phyloP scores from a whole-genome alignment of 2,113 vertebrate species.

The Syngnathus scovelli region DNA sequence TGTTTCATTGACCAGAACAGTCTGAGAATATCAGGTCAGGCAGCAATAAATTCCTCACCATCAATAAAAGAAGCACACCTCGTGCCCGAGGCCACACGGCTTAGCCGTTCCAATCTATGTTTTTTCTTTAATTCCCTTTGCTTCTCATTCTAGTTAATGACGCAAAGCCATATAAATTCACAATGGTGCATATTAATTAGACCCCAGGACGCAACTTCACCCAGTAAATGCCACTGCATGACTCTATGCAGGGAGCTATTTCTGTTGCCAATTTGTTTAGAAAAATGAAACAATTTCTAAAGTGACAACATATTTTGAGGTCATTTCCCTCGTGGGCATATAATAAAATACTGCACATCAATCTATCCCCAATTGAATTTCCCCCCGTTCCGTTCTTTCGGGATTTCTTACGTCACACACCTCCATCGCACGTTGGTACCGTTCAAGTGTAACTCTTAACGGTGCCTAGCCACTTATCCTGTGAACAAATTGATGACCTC shows the following conservation, averaged over 20 bases:
- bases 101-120: slow-evolving; percentile 6
- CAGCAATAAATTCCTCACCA: slow-evolving; percentile 24
- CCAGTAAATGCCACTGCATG: neutral
- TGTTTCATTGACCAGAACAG: slow-evolving; percentile 32
- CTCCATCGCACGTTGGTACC: neutral
- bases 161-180: slow-evolving; percentile 63
- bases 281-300: neutral
- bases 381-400: neutral
- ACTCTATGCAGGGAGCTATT: neutral
- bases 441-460: neutral
- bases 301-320: neutral
- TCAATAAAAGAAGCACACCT: slow-evolving; percentile 24
- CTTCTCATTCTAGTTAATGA: slow-evolving; percentile 46
- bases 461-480: neutral
- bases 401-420: neutral
- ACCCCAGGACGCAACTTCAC: slow-evolving; percentile 50
- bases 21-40: slow-evolving; percentile 21
- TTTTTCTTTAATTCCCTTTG: slow-evolving; percentile 13
- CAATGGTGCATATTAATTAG: slow-evolving; percentile 66
- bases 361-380: neutral
- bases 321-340: neutral
- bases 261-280: neutral
- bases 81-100: neutral
- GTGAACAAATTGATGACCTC: neutral
- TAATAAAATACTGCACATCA: neutral